Evolutionary conservation across 2,113 vertebrate species (phyloP), one percentile per base, ranked within the genome.

Genomic region (Xyrauchen texanus): DNA sequence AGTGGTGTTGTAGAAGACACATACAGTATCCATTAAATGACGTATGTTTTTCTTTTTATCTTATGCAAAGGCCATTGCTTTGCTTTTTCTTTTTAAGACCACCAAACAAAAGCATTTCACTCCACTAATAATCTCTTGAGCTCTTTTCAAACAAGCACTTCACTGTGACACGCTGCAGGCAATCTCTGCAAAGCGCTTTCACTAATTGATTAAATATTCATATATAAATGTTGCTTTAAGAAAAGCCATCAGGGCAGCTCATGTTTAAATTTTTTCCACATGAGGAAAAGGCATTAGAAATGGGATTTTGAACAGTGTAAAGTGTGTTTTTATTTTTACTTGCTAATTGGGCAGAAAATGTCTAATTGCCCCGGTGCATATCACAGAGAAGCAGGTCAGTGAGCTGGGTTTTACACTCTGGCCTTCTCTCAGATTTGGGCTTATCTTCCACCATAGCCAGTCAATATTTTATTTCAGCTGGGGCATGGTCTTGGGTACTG

Each of bases 291-390:
- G 78, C 61, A 53, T 81, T 67, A 82, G 16, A 53, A 77, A 44
- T 3, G 13, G 52, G 21, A 34, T 55, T 11, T 76, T 76, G 51
- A 61, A 6, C 49, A 9, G 57, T 61, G 72, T 53, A 58, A 68
- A 15, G 58, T 11, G 9, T 57, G 52, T 74, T 75, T 53, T 64
- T 82, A 70, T 68, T 86, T 85, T 34, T 85, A 76, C 77, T 78
- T 66, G 82, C 83, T 88, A 86, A 89, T 78, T 81, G 80, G 51
- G 78, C 76, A 80, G 65, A 88, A 87, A 83, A 78, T 84, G 82
- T 86, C 70, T 88, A 88, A 87, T 85, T 86, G 21, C 21, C 63
- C 55, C 8, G 42, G 79, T 82, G 81, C 65, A 77, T 57, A 79
- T 84, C 77, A 82, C 76, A 82, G 66, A 86, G 58, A 75, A 72